Evolutionary conservation across 35 echinoderm and acorn worm genomes (phyloP), one percentile per base, ranked within the genome.

Genomic region (Strongylocentrotus purpuratus): DNA sequence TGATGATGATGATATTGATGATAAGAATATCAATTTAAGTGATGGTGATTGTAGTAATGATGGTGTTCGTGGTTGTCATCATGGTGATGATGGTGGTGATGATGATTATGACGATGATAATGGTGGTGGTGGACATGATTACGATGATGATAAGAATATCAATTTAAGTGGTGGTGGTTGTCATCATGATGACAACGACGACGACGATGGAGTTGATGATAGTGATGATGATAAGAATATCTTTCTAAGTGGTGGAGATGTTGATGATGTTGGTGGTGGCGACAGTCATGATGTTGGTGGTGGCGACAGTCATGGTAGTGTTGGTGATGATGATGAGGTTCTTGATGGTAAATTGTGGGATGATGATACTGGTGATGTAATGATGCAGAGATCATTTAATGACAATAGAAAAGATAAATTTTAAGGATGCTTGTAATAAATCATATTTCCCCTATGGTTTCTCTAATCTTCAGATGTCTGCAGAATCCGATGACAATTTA

Each of bases 401-500:
- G 45, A 35, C 33, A 15, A 25, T 70, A 52, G 13, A 10, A 41
- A 41, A 41, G 35, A 41, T 41, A 1, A 3, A 41, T 41, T 41
- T 41, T 41, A 41, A 41, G 35, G 35, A 41, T 41, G 35, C 35
- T 41, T 41, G 35, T 3, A 41, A 41, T n/a, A n/a, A 31, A 52
- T 46, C 7, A 96, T 58, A 86, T 86, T 60, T 61, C 22, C 10
- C 25, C 1, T 13, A 94, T 95, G 35, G 46, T 92, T 85, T 46
- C 85, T 91, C 60, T 94, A 22, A 10, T 60, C 86, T 55, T 92
- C 97, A 90, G 95, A 95, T 94, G 95, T 96, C 86, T n/a, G 78
- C 52, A 46, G 96, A 95, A 88, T 96, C 92, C 45, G 96, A 97
- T 14, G 96, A 99, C 7, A 95, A 90, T 33, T 70, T 96, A 18